Conservation (phyloP, 2,797 vertebrate species). For the Lacerta agilis region DNA sequence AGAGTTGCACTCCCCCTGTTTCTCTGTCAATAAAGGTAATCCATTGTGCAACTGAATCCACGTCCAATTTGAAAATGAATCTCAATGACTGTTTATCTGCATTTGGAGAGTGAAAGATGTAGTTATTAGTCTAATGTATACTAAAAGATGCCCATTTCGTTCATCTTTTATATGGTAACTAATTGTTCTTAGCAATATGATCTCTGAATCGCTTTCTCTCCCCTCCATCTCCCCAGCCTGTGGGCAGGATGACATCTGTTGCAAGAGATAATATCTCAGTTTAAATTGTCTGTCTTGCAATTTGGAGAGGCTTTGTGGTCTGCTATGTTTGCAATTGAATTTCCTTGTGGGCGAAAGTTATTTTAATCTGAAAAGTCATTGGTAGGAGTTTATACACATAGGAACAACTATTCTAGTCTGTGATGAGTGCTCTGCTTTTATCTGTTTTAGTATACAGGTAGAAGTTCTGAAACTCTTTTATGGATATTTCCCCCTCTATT, state of each 20-base stretch:
- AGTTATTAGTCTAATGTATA: not conserved
- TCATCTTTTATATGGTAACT: slow-evolving; percentile 1
- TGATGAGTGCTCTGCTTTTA: not conserved
- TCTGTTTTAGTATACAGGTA: not conserved
- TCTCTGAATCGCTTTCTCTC: not conserved
- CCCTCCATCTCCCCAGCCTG: not conserved
- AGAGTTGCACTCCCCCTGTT: no score
- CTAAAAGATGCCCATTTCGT: not conserved
- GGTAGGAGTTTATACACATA: not conserved
- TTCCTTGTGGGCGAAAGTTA: not conserved
- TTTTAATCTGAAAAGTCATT: not conserved
- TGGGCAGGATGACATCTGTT: not conserved
- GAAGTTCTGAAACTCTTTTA: not conserved
- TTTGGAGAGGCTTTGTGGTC: not conserved
- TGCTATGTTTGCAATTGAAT: not conserved
- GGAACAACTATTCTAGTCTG: not conserved
- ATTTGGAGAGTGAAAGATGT: not conserved
- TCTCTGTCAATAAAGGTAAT: not conserved
- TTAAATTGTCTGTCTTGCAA: not conserved
- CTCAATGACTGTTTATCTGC: not conserved
- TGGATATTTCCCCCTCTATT: not conserved
- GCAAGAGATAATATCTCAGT: not conserved
- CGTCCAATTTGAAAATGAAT: no score
- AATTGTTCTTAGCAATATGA: slow-evolving; percentile 3
- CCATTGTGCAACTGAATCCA: no score